Percentiles rank a stretch among this genome's conserved stretches.
Evolutionary conservation across 2,888 invertebrate species (phyloP).

Genomic region (Physocephala rufipes): DNA sequence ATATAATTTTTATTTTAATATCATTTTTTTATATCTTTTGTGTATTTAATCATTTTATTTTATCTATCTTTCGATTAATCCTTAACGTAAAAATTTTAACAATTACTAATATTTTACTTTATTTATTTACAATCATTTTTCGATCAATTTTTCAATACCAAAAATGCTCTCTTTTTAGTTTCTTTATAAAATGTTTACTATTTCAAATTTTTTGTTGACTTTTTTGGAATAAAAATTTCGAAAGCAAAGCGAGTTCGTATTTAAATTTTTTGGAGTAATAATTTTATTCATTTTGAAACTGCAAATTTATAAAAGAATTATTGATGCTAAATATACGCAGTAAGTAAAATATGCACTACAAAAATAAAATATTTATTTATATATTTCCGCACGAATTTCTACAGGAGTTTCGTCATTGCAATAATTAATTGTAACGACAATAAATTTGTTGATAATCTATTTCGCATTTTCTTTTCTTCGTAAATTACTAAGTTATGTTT

Average conservation of each 20-base stretch:
- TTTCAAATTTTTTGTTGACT: constrained; percentile 20
- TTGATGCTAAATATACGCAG: constrained; percentile 1
- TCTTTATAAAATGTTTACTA: neutral
- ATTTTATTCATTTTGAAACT: constrained; percentile 40
- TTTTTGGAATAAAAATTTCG: constrained; percentile 4
- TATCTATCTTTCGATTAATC: neutral
- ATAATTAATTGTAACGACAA: constrained; percentile 31
- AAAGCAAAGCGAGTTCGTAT: constrained; percentile 9
- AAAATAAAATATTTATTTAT: constrained; percentile 30
- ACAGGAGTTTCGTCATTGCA: constrained; percentile 15
- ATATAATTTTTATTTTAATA: neutral
- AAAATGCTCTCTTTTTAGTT: neutral
- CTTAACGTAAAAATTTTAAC: constrained; percentile 1
- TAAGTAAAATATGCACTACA: constrained; percentile 23
- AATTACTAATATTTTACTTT: neutral
- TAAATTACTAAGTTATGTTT: neutral
- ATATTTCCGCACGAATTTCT: constrained; percentile 35
- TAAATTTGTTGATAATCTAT: constrained; percentile 18
- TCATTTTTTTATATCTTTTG: neutral
- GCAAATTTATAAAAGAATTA: constrained; percentile 31
- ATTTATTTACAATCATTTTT: constrained; percentile 16
- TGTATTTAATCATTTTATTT: neutral
- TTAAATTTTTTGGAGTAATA: constrained; percentile 4
- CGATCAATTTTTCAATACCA: constrained; percentile 21
- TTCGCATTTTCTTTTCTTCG: no score